Conservation (phyloP, 2,888 invertebrate genomes). For the Baronia brevicornis region DNA sequence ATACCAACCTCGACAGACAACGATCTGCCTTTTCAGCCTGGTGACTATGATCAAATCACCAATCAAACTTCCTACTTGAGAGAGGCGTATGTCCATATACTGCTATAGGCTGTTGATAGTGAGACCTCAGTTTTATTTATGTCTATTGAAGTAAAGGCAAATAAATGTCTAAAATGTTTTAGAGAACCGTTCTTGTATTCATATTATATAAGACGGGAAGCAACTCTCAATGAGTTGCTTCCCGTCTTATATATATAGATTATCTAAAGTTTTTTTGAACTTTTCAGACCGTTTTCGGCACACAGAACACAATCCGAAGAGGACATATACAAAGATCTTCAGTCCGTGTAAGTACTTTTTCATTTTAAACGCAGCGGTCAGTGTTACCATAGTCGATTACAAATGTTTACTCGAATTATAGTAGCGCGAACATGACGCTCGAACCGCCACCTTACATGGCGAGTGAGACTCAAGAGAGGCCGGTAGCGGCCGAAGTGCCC, state of each 20-base stretch:
- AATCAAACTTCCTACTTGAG: too few relatives aligned
- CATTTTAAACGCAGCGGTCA: conserved; percentile 7
- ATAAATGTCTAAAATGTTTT: too few relatives aligned
- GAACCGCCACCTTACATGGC: conserved; percentile 41
- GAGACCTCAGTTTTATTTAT: too few relatives aligned
- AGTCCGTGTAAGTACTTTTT: conserved; percentile 81
- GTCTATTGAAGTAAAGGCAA: too few relatives aligned
- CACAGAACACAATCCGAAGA: conserved; percentile 87
- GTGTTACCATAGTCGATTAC: conserved; percentile 3
- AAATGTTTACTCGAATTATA: conserved; percentile 27
- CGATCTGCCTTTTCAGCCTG: too few relatives aligned
- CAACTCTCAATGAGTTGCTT: too few relatives aligned
- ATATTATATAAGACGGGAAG: too few relatives aligned
- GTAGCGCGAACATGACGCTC: conserved; percentile 43
- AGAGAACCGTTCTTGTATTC: too few relatives aligned
- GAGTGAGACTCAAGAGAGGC: conserved; percentile 41
- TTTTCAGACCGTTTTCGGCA: conserved; percentile 87
- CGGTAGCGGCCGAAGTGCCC: conserved; percentile 57
- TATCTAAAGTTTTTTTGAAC: conserved; percentile 4
- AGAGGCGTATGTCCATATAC: too few relatives aligned
- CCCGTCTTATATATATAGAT: conserved; percentile 1
- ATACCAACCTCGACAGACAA: too few relatives aligned
- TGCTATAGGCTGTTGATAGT: too few relatives aligned
- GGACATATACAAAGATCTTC: conserved; percentile 89
- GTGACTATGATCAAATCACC: too few relatives aligned